phyloP scores from a whole-genome alignment of 2,888 invertebrate species.

The Zaprionus bogoriensis region DNA sequence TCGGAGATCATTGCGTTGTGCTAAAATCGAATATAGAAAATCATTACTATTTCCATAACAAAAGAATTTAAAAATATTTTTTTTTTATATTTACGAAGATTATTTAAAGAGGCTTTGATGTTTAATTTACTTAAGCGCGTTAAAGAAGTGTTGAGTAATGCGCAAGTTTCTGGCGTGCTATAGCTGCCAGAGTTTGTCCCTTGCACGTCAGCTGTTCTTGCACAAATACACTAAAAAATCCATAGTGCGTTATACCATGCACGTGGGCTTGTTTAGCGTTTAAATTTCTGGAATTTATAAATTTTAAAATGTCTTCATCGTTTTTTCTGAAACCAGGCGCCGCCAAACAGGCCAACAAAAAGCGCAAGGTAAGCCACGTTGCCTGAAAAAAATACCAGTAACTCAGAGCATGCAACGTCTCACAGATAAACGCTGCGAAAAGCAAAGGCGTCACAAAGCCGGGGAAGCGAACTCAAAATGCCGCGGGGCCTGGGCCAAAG shows the following conservation, averaged over 20 bases:
- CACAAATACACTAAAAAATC: conserved; percentile 7
- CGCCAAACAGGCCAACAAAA: conserved; percentile 84
- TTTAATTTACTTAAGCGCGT: neutral
- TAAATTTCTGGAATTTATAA: conserved; percentile 28
- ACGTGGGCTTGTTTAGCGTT: conserved; percentile 46
- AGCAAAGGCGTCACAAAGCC: conserved; percentile 32
- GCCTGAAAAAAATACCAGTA: neutral
- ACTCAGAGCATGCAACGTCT: neutral
- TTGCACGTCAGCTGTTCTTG: conserved; percentile 16
- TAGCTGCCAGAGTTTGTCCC: conserved; percentile 5
- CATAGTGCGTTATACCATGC: conserved; percentile 34
- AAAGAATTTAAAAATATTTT: no score
- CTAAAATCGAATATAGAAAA: no score
- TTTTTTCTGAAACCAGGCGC: conserved; percentile 85
- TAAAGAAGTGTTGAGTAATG: conserved; percentile 1
- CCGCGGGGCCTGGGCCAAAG: conserved; percentile 79
- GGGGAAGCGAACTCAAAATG: conserved; percentile 40
- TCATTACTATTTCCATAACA: no score
- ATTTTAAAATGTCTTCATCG: conserved; percentile 82
- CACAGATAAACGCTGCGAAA: conserved; percentile 29
- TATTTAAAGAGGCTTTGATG: no score
- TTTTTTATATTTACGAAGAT: no score
- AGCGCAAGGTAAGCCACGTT: conserved; percentile 83
- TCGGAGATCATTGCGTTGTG: no score
- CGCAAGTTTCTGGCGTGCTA: neutral